Evolutionary conservation across 1,140 invertebrate genomes (phyloP), one percentile per base, ranked within the genome.

Genomic region (Tetramorium parvispinum): DNA sequence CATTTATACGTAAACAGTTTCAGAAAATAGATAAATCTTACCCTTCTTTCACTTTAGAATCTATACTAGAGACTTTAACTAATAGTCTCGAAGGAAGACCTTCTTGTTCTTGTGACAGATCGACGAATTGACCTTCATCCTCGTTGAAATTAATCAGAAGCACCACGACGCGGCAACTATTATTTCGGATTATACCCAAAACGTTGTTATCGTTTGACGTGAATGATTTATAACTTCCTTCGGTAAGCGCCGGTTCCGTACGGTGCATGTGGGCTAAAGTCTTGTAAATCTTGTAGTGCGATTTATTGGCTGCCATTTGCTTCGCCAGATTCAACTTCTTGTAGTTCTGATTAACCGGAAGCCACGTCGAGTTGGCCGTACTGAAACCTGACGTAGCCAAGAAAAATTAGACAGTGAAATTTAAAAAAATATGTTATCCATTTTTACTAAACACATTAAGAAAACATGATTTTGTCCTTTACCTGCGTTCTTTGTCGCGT

Each of bases 331-430:
- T 97, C 6, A 97, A 92, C 27, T 92, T 89, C 66, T 88, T 89
- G 76, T 97, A 97, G 85, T 97, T 96, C 0, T 92, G 71, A 53
- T 96, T 95, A 0, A 97, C 93, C 40, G 97, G 97, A 11, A 97
- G 90, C 97, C 97, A 97, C 3, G 97, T 96, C 40, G 93, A 95
- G 5, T 93, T 86, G 11, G 92, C 95, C 2, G 90, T 94, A 0
- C 96, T 96, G 78, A 97, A 97, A 66, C 97, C 96, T 96, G 27
- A 1, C 8, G 10, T 40, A 18, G n/a, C 3, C 1, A 49, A 51
- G 32, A 40, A 40, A 55, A 32, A 55, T 49, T 78, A 24, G 37
- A 43, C 1, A 40, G 4, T 3, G 13, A 13, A n/a, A 40, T 63
- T 51, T 24, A 37, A 0, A 51, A 46, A 49, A 43, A 13, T 53